Conservation (phyloP, 2,113 vertebrate genomes). For the Labeo catla region DNA sequence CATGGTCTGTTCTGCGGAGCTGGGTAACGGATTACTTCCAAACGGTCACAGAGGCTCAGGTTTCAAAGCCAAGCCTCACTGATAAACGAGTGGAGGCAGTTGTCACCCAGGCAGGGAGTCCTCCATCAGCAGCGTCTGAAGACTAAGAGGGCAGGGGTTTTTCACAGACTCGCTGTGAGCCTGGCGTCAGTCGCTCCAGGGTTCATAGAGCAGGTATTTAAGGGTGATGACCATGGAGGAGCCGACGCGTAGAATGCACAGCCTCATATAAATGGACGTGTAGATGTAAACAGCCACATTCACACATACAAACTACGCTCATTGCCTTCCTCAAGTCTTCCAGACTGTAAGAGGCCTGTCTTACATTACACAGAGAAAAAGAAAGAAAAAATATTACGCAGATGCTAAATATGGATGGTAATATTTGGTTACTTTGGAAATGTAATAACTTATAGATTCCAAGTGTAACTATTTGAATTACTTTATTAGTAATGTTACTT, state of each 20-base stretch:
- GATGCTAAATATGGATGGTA: too few relatives aligned
- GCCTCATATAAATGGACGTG: constrained; percentile 31
- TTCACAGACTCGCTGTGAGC: constrained; percentile 42
- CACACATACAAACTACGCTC: constrained; percentile 10
- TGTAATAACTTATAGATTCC: too few relatives aligned
- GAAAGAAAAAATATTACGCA: too few relatives aligned
- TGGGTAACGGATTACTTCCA: constrained; percentile 59
- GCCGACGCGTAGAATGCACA: background rate
- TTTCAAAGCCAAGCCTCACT: constrained; percentile 60
- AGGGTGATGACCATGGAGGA: constrained; percentile 52
- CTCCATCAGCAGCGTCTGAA: constrained; percentile 59
- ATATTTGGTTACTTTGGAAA: too few relatives aligned
- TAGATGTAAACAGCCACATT: background rate
- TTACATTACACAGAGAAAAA: background rate
- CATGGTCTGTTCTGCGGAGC: constrained; percentile 49
- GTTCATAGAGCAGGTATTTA: constrained; percentile 54
- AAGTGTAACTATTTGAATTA: too few relatives aligned
- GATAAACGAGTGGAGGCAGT: constrained; percentile 62
- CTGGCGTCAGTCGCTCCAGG: constrained; percentile 58
- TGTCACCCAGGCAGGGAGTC: constrained; percentile 59
- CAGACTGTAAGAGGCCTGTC: background rate
- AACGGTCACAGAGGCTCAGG: constrained; percentile 56
- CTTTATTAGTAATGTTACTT: too few relatives aligned
- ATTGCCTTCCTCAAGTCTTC: background rate
- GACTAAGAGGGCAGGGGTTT: constrained; percentile 41